Evolutionary conservation across 2,797 vertebrate genomes (phyloP), one percentile per base, ranked within the genome.

Genomic region (Peromyscus aztecus): DNA sequence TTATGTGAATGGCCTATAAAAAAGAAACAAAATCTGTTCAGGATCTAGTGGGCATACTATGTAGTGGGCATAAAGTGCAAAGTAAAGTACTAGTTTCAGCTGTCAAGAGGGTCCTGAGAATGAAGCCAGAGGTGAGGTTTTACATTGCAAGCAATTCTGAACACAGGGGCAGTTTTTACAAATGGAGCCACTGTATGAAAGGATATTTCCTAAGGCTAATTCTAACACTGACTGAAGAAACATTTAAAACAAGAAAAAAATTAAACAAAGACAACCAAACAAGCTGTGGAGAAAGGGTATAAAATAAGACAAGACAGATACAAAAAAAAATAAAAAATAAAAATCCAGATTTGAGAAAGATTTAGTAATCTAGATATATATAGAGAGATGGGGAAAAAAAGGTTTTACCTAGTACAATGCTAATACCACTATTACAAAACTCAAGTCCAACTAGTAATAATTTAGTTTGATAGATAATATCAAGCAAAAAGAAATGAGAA

Each of bases 11-110:
- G n/a, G 61, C 21, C 65, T 76, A 49, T 23, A 31, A 65, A 92
- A 91, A 85, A 84, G 13, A 94, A 95, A 86, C 14, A 78, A 65
- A 40, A 71, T 14, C 27, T 52, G 19, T n/a, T 93, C 14, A 80
- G 57, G 78, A 52, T 82, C 65, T 55, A 61, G 1, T 69, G 34
- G 61, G 69, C 82, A 46, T 6, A 63, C 46, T n/a, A 37, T 0
- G 4, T 19, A 17, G 75, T 67, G 11, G 61, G 21, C 49, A 29
- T 43, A 29, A 80, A 71, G 2, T 65, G 2, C 21, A 91, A 13
- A 31, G 9, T 59, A n/a, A 88, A 52, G n/a, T 37, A 82, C 4
- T 61, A 1, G 46, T 84, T 80, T 69, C 5, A 76, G 49, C 59
- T 93, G 27, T 69, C 43, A 46, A 37, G 37, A 86, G 81, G 10